Evolutionary conservation across 2,888 invertebrate species (phyloP), one percentile per base, ranked within the genome.

Genomic region (Crioceris asparagi): DNA sequence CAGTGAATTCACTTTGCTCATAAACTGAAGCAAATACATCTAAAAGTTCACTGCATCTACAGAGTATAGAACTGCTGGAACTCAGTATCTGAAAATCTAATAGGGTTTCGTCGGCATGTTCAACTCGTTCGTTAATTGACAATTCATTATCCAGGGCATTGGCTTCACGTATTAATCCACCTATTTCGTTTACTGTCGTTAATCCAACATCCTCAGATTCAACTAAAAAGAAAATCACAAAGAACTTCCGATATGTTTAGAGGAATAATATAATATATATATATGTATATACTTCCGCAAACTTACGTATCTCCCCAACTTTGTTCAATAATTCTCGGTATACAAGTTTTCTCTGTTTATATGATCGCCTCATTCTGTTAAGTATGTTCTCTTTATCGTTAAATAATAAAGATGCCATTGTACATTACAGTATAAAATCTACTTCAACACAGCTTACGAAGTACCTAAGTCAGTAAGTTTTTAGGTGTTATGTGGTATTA

Each of bases 1-100:
- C 45, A 1, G 69, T 67, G 32, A 74, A 64, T 36, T 69, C 69
- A 21, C 61, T 61, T 10, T 60, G 59, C 41, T 72, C 69, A 41
- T 74, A 74, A 0, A 61, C 59, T 38, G 69, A 65, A 12, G 63
- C 58, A 40, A 68, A 67, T 17, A 59, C 50, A 47, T 62, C 57
- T 7, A 64, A 50, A 26, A 57, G 50, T 44, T 59, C 50, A 11
- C 59, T 46, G 39, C 60, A 59, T 44, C 59, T 59, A 32, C 57
- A 53, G 29, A 61, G 43, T 18, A 60, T 39, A 26, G 45, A 46
- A 45, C 61, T 61, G 25, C 57, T 52, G 31, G 58, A 54, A n/a
- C 59, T 56, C 15, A 63, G 36, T 6, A 61, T 55, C 38, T 49
- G 46, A 17, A 54, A 55, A 48, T 63, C 60, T 30, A 62, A 46